phyloP scores from a whole-genome alignment of 2,888 invertebrate species.

The Empis livida region DNA sequence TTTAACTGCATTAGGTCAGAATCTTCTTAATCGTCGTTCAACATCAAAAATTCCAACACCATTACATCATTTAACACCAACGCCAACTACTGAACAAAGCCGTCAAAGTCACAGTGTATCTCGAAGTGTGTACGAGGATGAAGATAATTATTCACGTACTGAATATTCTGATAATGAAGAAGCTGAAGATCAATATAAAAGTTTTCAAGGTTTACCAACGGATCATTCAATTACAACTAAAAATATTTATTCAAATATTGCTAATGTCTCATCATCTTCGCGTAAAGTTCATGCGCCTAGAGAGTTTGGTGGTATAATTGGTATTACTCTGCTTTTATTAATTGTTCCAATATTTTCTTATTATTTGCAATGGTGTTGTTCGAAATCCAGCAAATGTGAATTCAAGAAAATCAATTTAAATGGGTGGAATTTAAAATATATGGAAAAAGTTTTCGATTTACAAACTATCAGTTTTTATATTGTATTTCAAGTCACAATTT shows the following conservation, averaged over 20 bases:
- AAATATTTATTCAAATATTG: conserved; percentile 7
- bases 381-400: conserved; percentile 16
- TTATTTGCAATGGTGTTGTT: conserved; percentile 29
- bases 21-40: conserved; percentile 11
- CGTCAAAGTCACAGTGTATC: conserved; percentile 22
- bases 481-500: conserved; percentile 22
- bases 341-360: conserved; percentile 21
- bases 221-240: background rate
- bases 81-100: conserved; percentile 10
- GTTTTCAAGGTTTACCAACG: conserved; percentile 14
- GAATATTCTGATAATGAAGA: conserved; percentile 24
- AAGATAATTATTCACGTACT: conserved; percentile 26
- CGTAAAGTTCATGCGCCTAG: conserved; percentile 21
- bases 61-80: conserved; percentile 17
- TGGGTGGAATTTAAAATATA: conserved; percentile 17
- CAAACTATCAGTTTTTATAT: conserved; percentile 23
- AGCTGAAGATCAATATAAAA: conserved; percentile 17
- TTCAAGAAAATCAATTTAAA: conserved; percentile 19
- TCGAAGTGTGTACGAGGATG: conserved; percentile 28
- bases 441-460: conserved; percentile 21
- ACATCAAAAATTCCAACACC: conserved; percentile 15
- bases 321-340: conserved; percentile 21
- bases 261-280: conserved; percentile 15
- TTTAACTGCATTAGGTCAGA: conserved; percentile 3
- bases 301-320: conserved; percentile 28